Conservation (phyloP, 2,797 vertebrate genomes). For the Pangasius sanitwongsei region DNA sequence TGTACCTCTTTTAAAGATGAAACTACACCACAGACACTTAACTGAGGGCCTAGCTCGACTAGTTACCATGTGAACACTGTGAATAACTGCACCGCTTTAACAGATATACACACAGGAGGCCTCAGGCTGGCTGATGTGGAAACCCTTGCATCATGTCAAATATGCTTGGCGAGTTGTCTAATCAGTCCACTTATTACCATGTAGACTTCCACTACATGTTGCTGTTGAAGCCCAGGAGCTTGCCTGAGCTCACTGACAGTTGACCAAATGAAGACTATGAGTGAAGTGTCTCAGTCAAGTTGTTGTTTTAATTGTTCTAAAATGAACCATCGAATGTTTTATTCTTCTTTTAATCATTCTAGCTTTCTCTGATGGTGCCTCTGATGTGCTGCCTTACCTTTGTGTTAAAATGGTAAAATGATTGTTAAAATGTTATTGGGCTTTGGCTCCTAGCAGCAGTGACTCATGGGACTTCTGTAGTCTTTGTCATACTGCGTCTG, state of each 20-base stretch:
- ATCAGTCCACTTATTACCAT: slow-evolving; percentile 7
- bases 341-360: neutral
- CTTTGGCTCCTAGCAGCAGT: slow-evolving; percentile 63
- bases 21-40: neutral
- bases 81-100: neutral
- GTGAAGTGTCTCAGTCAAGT: neutral
- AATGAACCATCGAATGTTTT: neutral
- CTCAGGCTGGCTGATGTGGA: neutral
- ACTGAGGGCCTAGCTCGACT: neutral
- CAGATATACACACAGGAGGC: neutral
- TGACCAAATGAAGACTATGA: neutral
- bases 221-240: slow-evolving; percentile 19
- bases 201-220: neutral
- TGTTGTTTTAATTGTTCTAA: neutral
- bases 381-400: neutral
- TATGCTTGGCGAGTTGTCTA: neutral
- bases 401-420: slow-evolving; percentile 13
- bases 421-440: slow-evolving; percentile 50
- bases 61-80: neutral
- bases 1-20: neutral
- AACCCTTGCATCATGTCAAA: neutral
- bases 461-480: slow-evolving; percentile 50
- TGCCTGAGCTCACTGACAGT: neutral
- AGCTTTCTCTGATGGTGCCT: neutral
- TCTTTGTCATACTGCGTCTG: slow-evolving; percentile 48